Base-by-base conservation (phyloP, 2,797 vertebrate species). In the Tenualosa thibaudeaui region DNA sequence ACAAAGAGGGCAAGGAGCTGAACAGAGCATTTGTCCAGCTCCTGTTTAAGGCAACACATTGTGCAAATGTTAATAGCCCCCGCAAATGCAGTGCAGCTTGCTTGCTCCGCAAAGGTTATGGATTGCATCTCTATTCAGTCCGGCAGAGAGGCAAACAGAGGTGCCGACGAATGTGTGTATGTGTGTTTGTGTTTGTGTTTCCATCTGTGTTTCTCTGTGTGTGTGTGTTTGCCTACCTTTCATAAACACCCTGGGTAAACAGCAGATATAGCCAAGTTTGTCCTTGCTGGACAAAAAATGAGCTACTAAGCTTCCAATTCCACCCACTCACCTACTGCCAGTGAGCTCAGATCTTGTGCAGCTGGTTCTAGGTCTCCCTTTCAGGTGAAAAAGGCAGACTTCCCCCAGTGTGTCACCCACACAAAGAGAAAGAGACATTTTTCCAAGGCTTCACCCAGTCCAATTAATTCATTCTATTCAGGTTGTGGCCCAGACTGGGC, bases 21-120 rank as follows among this genome's bases (percentile, higher is more conserved):
- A 82, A 7, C 82, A 71, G 82, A 83, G 51, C 82, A 83, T 83
- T 86, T 84, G 86, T 81, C 85, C 85, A 26, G 58, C 81, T 26
- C 86, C 83, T 81, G 71, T 86, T 84, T 54, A 81, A 87, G 81
- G 53, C 84, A 53, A 60, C 82, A 82, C 56, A 85, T 88, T 89
- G 88, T 88, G 54, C 26, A 86, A 85, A 89, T 87, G 87, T 81
- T 90, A 89, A 89, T 90, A 85, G 82, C 65, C 84, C 37, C 53
- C 75, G 78, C 53, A 58, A 82, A 46, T 83, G 53, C 81, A 58
- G 62, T 62, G 5, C 60, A 84, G 71, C 81, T 40, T 81, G 83
- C 43, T 65, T 82, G 75, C 22, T 65, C 49, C 46, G 62, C 85
- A 81, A 88, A 86, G 75, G 82, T 82, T 86, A 87, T 62, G 62